Conservation (phyloP, 2,113 vertebrate genomes). For the Halcyon malimbica region DNA sequence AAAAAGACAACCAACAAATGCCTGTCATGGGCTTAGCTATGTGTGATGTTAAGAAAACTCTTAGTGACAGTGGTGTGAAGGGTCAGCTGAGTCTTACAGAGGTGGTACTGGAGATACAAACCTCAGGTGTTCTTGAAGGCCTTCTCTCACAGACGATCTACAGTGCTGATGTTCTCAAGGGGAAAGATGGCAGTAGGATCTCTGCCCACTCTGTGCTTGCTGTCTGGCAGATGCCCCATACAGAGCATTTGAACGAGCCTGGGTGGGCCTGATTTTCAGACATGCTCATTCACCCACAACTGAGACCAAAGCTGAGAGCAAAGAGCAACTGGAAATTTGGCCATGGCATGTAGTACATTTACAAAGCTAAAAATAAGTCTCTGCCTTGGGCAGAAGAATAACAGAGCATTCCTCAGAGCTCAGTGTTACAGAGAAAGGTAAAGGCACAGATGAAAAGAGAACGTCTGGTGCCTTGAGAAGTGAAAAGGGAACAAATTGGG, state of each 20-base stretch:
- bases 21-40: not conserved
- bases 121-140: not conserved
- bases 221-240: not conserved
- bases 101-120: not conserved
- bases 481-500: not conserved
- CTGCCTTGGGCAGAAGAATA: not conserved
- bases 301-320: not conserved
- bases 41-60: not conserved
- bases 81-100: not conserved
- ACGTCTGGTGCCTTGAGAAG: not conserved
- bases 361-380: not conserved
- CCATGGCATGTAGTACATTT: not conserved
- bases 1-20: not conserved
- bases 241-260: not conserved
- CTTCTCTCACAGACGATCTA: not conserved
- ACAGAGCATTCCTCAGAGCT: not conserved
- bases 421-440: not conserved
- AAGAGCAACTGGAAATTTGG: not conserved
- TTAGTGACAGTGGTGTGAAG: not conserved
- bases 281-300: not conserved
- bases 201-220: not conserved
- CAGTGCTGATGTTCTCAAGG: not conserved
- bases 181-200: not conserved
- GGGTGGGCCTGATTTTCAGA: not conserved
- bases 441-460: not conserved